Conservation (phyloP, 2,797 vertebrate species). For the Lacerta viridis region DNA sequence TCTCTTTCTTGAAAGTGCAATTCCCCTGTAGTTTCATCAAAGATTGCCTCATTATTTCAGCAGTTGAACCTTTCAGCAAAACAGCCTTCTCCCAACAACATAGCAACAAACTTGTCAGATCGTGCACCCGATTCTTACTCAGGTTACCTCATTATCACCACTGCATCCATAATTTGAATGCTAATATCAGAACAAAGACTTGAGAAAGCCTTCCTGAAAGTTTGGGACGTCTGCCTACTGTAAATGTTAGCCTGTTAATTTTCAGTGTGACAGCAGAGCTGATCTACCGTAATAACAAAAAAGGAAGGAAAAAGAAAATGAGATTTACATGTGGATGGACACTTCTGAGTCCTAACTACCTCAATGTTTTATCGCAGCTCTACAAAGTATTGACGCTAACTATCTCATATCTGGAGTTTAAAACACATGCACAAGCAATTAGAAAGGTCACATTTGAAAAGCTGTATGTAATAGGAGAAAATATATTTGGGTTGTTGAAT, state of each 20-base stretch:
- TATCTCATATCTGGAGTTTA: not conserved
- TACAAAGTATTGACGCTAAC: not conserved
- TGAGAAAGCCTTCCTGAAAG: not conserved
- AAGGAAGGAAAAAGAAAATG: not conserved
- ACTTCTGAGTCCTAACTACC: not conserved
- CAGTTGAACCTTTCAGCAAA: slow-evolving; percentile 29
- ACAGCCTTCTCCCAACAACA: slow-evolving; percentile 10
- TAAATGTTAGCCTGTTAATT: not conserved
- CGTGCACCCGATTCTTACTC: slow-evolving; percentile 11
- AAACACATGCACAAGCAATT: not conserved
- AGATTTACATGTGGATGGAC: not conserved
- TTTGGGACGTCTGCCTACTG: not conserved
- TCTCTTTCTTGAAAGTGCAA: not conserved
- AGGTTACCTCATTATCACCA: slow-evolving; percentile 19
- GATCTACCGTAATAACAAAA: not conserved
- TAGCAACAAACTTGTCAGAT: slow-evolving; percentile 4
- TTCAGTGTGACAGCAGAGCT: not conserved
- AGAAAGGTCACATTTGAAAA: not conserved
- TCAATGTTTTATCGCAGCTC: not conserved
- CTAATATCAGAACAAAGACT: slow-evolving; percentile 1
- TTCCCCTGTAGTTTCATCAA: slow-evolving; percentile 9
- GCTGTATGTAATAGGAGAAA: not conserved
- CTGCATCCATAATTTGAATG: not conserved
- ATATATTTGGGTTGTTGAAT: not conserved
- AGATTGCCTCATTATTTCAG: slow-evolving; percentile 30